Evolutionary conservation across 1,140 invertebrate genomes (phyloP).

Genomic region (Cherax destructor): DNA sequence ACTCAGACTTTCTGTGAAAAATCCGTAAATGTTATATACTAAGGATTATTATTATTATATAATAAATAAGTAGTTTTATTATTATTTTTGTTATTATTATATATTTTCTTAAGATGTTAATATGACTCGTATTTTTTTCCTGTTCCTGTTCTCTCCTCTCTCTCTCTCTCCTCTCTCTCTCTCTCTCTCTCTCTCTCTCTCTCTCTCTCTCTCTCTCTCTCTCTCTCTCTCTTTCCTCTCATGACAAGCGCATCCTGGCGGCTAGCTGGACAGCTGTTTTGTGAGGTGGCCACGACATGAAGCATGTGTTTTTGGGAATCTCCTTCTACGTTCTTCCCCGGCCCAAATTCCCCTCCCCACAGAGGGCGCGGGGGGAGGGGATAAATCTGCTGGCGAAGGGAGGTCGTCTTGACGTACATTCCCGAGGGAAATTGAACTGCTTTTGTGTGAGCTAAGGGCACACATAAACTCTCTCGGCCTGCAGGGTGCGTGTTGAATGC

Average conservation of each 20-base stretch:
- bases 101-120: too few relatives aligned
- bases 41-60: too few relatives aligned
- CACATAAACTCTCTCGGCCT: conserved; percentile 39
- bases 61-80: too few relatives aligned
- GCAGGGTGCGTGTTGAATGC: conserved; percentile 63
- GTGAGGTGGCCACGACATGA: conserved; percentile 16
- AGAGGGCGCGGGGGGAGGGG: too few relatives aligned
- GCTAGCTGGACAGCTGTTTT: conserved; percentile 44
- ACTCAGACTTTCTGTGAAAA: too few relatives aligned
- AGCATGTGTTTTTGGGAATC: conserved; percentile 20
- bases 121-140: too few relatives aligned
- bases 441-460: conserved; percentile 62
- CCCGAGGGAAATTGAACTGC: conserved; percentile 64
- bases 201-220: background rate
- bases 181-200: background rate
- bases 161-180: background rate
- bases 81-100: too few relatives aligned
- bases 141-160: too few relatives aligned
- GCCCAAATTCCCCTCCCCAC: too few relatives aligned
- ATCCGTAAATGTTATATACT: too few relatives aligned
- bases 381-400: too few relatives aligned
- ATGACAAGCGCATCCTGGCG: conserved; percentile 30
- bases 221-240: conserved; percentile 9
- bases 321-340: too few relatives aligned
- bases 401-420: conserved; percentile 37